These are phyloP conservation scores for Troides oblongomaculatus DNA, from an alignment of 2,888 invertebrate genomes.

Conservation along the genomic window DNA sequence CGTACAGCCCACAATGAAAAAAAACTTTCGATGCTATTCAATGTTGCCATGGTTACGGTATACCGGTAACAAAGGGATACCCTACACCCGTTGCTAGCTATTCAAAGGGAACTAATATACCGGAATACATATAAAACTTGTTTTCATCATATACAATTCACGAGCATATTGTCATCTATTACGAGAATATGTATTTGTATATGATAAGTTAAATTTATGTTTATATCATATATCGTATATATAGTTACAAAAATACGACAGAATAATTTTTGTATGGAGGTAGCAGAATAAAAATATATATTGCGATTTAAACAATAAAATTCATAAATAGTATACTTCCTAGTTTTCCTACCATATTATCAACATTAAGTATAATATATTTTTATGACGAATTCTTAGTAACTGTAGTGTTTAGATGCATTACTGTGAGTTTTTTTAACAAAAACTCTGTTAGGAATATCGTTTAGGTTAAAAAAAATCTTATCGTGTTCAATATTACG, in stretches of 20 bases:
- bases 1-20: slow-evolving; percentile 33
- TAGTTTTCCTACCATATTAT: no score
- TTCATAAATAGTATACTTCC: no score
- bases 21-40: slow-evolving; percentile 59
- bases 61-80: slow-evolving; percentile 57
- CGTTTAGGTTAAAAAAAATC: neutral
- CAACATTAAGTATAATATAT: no score
- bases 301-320: neutral
- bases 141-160: neutral
- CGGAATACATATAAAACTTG: slow-evolving; percentile 12
- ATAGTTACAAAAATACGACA: neutral
- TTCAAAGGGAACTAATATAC: slow-evolving; percentile 25
- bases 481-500: neutral
- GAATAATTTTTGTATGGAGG: slow-evolving; percentile 3
- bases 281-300: neutral
- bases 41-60: slow-evolving; percentile 66
- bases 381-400: no score
- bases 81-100: slow-evolving; percentile 8
- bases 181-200: neutral
- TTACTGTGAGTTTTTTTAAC: no score
- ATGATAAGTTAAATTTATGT: no score
- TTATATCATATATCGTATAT: no score
- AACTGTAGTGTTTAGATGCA: no score
- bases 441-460: no score
- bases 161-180: neutral